Percentiles rank a stretch among this genome's conserved stretches.
Evolutionary conservation across 2,113 vertebrate genomes (phyloP).

Genomic region (Thryonomys swinderianus): DNA sequence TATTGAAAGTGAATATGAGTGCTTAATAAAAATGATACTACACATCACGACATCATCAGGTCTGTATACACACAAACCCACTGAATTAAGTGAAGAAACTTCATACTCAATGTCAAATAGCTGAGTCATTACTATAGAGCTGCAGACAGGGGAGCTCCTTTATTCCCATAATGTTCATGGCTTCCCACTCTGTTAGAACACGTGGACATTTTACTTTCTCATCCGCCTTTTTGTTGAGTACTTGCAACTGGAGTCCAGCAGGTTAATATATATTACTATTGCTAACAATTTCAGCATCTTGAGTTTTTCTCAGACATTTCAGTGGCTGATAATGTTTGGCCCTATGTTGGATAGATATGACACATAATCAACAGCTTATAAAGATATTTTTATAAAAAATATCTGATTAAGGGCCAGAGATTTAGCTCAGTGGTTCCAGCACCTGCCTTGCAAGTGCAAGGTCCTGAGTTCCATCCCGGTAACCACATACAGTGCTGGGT

Average conservation of each 20-base stretch:
- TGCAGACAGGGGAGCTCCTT: neutral
- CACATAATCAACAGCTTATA: conserved; percentile 1
- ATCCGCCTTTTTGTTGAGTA: neutral
- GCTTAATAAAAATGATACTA: neutral
- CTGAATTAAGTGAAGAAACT: neutral
- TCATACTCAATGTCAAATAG: neutral
- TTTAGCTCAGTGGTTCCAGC: too few relatives aligned
- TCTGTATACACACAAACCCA: neutral
- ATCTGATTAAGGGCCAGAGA: too few relatives aligned
- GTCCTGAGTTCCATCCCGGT: too few relatives aligned
- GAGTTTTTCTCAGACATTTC: neutral
- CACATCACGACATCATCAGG: neutral
- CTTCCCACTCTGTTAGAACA: neutral
- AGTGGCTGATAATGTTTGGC: neutral
- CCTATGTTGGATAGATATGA: neutral
- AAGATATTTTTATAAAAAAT: conserved; percentile 11
- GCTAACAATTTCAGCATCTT: neutral
- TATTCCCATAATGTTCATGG: neutral
- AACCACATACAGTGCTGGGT: too few relatives aligned
- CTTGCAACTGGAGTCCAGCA: neutral
- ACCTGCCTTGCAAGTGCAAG: too few relatives aligned
- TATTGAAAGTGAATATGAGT: neutral
- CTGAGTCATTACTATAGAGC: neutral
- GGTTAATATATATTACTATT: neutral
- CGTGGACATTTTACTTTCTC: neutral